Conservation (phyloP, 1,140 invertebrate genomes). For the Araneus ventricosus region DNA sequence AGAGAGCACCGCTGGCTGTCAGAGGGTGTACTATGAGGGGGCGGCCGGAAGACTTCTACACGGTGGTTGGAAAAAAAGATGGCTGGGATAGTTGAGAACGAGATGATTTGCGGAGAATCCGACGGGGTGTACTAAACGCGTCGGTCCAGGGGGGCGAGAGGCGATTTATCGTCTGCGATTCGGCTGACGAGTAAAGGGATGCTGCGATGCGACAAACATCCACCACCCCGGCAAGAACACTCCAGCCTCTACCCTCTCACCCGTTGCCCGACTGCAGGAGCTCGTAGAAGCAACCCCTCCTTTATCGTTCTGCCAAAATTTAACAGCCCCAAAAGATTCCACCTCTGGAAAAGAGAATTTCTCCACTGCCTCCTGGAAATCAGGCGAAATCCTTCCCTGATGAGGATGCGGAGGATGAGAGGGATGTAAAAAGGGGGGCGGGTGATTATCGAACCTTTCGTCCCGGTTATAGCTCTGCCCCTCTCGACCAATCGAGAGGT, state of each 20-base stretch:
- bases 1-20: background rate
- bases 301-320: background rate
- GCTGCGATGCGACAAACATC: constrained; percentile 73
- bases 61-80: background rate
- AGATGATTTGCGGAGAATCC: constrained; percentile 38
- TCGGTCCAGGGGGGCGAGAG: constrained; percentile 36
- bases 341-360: background rate
- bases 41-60: background rate
- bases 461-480: constrained; percentile 52
- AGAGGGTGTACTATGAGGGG: background rate
- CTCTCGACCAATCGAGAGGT: constrained; percentile 69
- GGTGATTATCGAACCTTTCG: constrained; percentile 62
- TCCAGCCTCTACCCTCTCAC: constrained; percentile 59
- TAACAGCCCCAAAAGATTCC: background rate
- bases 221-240: constrained; percentile 65
- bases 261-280: constrained; percentile 19
- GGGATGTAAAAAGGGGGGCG: constrained; percentile 24
- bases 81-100: background rate
- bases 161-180: constrained; percentile 47
- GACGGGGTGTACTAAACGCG: constrained; percentile 18
- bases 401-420: background rate
- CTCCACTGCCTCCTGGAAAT: background rate
- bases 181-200: constrained; percentile 53
- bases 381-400: background rate
- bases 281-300: constrained; percentile 30